Evolutionary conservation across 2,797 vertebrate genomes (phyloP), one percentile per base, ranked within the genome.

Genomic region (Pampus argenteus): DNA sequence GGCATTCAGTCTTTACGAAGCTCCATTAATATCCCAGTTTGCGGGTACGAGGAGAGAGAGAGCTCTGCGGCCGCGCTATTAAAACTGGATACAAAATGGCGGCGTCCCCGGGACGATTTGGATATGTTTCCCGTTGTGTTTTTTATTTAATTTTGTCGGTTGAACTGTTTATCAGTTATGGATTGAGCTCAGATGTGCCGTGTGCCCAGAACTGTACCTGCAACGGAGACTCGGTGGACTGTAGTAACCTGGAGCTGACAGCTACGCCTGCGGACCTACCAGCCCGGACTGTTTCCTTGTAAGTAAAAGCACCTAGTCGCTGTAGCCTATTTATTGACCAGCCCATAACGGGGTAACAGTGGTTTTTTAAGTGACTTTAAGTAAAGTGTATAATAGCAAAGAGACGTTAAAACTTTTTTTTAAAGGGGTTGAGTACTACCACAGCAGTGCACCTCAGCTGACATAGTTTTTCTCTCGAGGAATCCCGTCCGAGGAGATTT

Each of bases 21-120:
- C 58, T 13, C 13, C 68, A 51, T 71, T 88, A 84, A 84, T 70
- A 87, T 52, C 57, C 74, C 86, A 78, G 81, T 82, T 78, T 71
- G 88, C 75, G 89, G 89, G 83, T 76, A 40, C 74, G 74, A 62
- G 83, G 76, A 78, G 73, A 88, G 81, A 90, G 82, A 88, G 81
- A 90, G 82, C 88, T 89, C 90, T 38, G 79, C 84, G 68, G 88
- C 89, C 89, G 89, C 89, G 83, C 91, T 89, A 85, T 88, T 93
- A 88, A 92, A 92, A 83, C 92, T 93, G 95, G 94, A 94, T 93
- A 95, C 94, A 95, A 94, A 93, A 96, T 96, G 95, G 95, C 94
- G 93, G 94, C 94, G 90, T 86, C 91, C 84, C 83, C 59, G 87
- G 93, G 92, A 92, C 90, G 87, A 69, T 86, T 89, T 79, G 91